phyloP scores from a whole-genome alignment of 2,888 invertebrate species.

The Mycalesis mineus region DNA sequence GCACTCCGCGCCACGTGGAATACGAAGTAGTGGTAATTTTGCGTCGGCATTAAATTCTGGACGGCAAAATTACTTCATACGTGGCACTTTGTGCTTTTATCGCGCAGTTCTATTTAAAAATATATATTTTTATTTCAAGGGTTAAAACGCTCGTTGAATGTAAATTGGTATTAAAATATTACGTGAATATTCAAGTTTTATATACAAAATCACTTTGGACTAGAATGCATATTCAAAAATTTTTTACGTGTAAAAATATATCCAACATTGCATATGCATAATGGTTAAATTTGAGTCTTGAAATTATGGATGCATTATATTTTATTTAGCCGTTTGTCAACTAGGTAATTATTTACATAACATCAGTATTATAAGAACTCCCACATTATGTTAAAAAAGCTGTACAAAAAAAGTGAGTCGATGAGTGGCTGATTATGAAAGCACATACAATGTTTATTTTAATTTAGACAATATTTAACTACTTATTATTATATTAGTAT shows the following conservation, averaged over 20 bases:
- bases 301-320: no score
- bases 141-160: slow-evolving; percentile 14
- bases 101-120: slow-evolving; percentile 17
- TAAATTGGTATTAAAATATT: slow-evolving; percentile 15
- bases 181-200: slow-evolving; percentile 2
- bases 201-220: not conserved
- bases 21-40: slow-evolving; percentile 8
- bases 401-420: no score
- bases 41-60: slow-evolving; percentile 17
- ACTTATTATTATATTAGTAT: no score
- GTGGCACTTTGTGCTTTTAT: slow-evolving; percentile 19
- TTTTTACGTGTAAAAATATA: not conserved
- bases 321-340: no score
- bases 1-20: slow-evolving; percentile 1
- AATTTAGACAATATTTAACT: no score
- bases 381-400: no score
- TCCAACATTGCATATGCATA: no score
- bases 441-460: no score
- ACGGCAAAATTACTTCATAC: slow-evolving; percentile 37
- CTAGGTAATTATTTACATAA: no score
- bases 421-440: no score
- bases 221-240: slow-evolving; percentile 1
- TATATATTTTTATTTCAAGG: slow-evolving; percentile 19
- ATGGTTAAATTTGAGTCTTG: no score
- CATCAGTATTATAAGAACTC: no score